A percentile compares a stretch with the other conserved stretches of the same genome.
phyloP scores from a whole-genome alignment of 2,113 vertebrate species.

The Labeo catla region DNA sequence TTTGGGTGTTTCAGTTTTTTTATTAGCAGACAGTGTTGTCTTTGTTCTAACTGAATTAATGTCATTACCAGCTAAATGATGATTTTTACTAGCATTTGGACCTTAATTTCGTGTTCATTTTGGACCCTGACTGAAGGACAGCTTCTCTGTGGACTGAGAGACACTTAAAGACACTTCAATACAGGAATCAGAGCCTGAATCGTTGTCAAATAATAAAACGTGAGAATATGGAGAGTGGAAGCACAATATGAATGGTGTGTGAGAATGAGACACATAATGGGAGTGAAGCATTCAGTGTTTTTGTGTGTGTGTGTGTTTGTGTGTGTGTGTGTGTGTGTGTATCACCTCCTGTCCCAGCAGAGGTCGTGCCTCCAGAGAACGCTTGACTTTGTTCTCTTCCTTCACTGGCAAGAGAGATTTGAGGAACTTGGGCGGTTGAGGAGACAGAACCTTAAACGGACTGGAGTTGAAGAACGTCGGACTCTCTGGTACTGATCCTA shows the following conservation, averaged over 20 bases:
- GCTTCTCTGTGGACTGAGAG: background rate
- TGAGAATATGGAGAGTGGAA: background rate
- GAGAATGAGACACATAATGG: constrained; percentile 16
- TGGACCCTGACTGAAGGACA: background rate
- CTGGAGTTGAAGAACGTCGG: constrained; percentile 84
- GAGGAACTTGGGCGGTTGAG: constrained; percentile 95
- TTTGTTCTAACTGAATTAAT: too few species aligned
- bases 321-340: constrained; percentile 22
- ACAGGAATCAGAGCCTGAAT: background rate
- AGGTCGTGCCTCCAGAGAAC: constrained; percentile 85
- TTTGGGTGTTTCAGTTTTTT: background rate
- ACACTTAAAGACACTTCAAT: background rate
- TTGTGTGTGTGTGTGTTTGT: background rate
- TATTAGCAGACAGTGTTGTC: too few species aligned
- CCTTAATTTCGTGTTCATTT: background rate
- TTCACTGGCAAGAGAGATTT: constrained; percentile 93
- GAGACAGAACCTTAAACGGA: constrained; percentile 92
- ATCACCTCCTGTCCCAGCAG: constrained; percentile 91
- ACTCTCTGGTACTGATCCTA: constrained; percentile 80
- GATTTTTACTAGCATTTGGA: background rate
- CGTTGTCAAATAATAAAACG: background rate
- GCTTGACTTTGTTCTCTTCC: constrained; percentile 89
- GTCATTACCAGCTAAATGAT: background rate
- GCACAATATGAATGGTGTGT: background rate
- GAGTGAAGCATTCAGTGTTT: constrained; percentile 24